Evolutionary conservation across 2,113 vertebrate genomes (phyloP), one percentile per base, ranked within the genome.

Genomic region (Solenodon paradoxus): DNA sequence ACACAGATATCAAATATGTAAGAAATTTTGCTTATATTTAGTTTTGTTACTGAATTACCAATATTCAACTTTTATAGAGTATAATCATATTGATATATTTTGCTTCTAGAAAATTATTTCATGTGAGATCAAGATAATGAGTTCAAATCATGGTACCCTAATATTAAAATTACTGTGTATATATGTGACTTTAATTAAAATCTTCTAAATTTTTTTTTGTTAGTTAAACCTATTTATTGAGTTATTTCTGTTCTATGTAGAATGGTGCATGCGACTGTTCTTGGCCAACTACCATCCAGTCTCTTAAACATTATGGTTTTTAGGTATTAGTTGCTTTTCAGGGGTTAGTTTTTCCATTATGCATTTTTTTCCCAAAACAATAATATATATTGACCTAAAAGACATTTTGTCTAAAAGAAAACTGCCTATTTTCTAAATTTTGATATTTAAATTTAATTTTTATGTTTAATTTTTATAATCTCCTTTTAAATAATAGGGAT

Each of bases 1-100:
- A 89, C n/a, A 45, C 53, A 86, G 51, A 85, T 26, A 92, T 92
- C 79, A 97, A 92, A 84, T 84, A 84, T 30, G 40, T 89, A 89
- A 38, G 53, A 78, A 47, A 87, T 59, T 75, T 90, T 72, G 53
- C 28, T 74, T 90, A 42, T 47, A 61, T 22, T 90, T 66, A 87
- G 66, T 26, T 94, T 69, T 79, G 47, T 93, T 66, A 57, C 7
- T 77, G 9, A 90, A 83, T 71, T 75, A 24, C 24, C 51, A 92
- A 71, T 3, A 74, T 7, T 92, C 94, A 78, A 26, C n/a, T 84
- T 92, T 49, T n/a, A 53, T 9, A 59, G 40, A 38, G 9, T 59
- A 49, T 49, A 88, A 53, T n/a, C n/a, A n/a, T 61, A 57, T 47
- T 87, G 3, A 5, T 53, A n/a, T 53, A n/a, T 80, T 95, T 86